Base-by-base conservation (phyloP, 2,888 invertebrate species). In the Celastrina argiolus region DNA sequence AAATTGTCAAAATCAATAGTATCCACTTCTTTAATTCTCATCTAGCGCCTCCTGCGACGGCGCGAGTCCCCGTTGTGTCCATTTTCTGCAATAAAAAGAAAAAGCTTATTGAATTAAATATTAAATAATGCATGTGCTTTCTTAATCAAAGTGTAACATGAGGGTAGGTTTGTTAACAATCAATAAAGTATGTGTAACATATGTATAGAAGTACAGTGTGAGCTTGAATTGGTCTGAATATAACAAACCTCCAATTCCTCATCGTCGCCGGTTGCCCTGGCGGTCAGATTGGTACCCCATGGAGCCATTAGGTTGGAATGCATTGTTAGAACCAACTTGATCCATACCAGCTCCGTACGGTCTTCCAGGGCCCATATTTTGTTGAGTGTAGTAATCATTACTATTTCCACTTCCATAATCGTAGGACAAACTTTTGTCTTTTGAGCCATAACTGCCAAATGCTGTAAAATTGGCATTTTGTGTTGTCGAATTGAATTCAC, bases 241-340 rank as follows among this genome's bases (percentile, higher is more conserved):
- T 82, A 87, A 91, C 91, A 91, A 89, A 91, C 91, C 91, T 91
- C 91, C 75, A 78, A 79, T 72, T 74, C 77, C 80, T 86, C 89
- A 88, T 75, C 88, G 90, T 74, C 76, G 80, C 81, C 86, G 89
- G 81, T 87, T 86, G 80, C 88, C 87, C 89, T 88, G 91, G 88
- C 91, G 91, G 90, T 88, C 87, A 74, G 84, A 84, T 80, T 80
- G 80, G 84, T 88, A 88, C 88, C 90, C 90, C 90, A 87, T 81
- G 83, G 88, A 87, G 84, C 89, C 88, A 78, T 86, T 84, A 70
- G 83, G 83, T 85, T 75, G 81, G 84, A 59, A 36, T 18, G 84
- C 84, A 78, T 78, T 78, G 69, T 78, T 81, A 73, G 76, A 75
- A 76, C 80, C 79, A 68, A 73, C 78, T 72, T 78, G 82, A 63